phyloP scores from a whole-genome alignment of 2,888 invertebrate species.

The Thumatha senex region DNA sequence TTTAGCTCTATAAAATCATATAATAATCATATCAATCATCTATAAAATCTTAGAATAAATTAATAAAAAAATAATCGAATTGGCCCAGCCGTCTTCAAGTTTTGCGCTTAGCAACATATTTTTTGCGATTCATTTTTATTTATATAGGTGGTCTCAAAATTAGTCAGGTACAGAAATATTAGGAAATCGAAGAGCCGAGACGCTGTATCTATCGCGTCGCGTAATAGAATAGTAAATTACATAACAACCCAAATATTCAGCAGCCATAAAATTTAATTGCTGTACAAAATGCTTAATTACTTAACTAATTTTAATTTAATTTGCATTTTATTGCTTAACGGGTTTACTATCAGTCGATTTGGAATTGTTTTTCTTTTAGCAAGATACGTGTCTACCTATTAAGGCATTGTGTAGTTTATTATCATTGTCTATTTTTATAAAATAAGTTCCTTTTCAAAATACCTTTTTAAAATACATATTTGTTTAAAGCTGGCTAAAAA shows the following conservation, averaged over 20 bases:
- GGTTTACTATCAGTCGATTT: constrained; percentile 32
- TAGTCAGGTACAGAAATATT: too few relatives aligned
- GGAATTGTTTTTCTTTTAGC: constrained; percentile 31
- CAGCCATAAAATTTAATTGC: constrained; percentile 15
- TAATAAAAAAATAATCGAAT: too few relatives aligned
- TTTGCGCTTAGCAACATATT: too few relatives aligned
- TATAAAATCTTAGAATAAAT: too few relatives aligned
- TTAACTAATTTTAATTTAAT: constrained; percentile 25
- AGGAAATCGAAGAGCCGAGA: not conserved
- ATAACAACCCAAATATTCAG: constrained; percentile 15
- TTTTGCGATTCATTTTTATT: too few relatives aligned
- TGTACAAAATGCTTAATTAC: constrained; percentile 29
- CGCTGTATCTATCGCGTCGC: not conserved
- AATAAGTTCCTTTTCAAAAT: not conserved
- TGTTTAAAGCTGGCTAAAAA: too few relatives aligned
- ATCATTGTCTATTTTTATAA: not conserved
- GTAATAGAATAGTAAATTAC: not conserved
- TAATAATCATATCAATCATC: too few relatives aligned
- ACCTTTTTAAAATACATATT: too few relatives aligned
- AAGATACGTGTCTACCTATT: constrained; percentile 22
- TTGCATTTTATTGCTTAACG: constrained; percentile 34
- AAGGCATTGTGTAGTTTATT: constrained; percentile 20
- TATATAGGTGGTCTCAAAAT: too few relatives aligned
- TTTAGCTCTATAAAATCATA: too few relatives aligned
- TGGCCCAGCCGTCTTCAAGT: too few relatives aligned